Evolutionary conservation across 2,888 invertebrate species (phyloP).

Genomic region (Myopa testacea): DNA sequence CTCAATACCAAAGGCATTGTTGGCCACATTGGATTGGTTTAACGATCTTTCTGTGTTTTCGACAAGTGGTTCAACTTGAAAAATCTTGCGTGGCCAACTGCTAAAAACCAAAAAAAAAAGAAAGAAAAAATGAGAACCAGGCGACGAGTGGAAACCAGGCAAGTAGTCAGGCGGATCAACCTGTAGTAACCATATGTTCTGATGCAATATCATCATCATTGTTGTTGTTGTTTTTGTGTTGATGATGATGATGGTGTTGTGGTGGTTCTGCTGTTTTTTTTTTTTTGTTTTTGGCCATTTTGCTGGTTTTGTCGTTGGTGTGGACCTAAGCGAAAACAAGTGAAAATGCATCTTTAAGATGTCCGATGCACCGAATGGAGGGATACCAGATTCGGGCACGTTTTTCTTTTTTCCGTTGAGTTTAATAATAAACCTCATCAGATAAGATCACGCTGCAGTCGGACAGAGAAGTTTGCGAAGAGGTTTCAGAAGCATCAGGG

Average conservation of each 20-base stretch:
- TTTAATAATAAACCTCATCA: too few relatives aligned
- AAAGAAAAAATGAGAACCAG: neutral
- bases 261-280: neutral
- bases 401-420: too few relatives aligned
- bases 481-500: neutral
- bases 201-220: too few relatives aligned
- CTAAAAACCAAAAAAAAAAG: neutral
- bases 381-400: too few relatives aligned
- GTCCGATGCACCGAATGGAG: neutral
- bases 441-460: too few relatives aligned
- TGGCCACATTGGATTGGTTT: neutral
- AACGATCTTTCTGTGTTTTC: neutral
- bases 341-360: too few relatives aligned
- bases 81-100: constrained; percentile 5
- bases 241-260: neutral
- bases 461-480: too few relatives aligned
- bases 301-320: too few relatives aligned
- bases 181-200: constrained; percentile 10
- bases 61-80: constrained; percentile 35
- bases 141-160: neutral
- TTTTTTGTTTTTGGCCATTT: too few relatives aligned
- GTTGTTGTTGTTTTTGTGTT: too few relatives aligned
- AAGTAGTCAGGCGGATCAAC: too few relatives aligned
- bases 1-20: constrained; percentile 15
- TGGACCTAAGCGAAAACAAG: too few relatives aligned